A percentile compares a stretch with the other conserved stretches of the same genome.
phyloP scores from a whole-genome alignment of 2,888 invertebrate species.

The Limnephilus lunatus region DNA sequence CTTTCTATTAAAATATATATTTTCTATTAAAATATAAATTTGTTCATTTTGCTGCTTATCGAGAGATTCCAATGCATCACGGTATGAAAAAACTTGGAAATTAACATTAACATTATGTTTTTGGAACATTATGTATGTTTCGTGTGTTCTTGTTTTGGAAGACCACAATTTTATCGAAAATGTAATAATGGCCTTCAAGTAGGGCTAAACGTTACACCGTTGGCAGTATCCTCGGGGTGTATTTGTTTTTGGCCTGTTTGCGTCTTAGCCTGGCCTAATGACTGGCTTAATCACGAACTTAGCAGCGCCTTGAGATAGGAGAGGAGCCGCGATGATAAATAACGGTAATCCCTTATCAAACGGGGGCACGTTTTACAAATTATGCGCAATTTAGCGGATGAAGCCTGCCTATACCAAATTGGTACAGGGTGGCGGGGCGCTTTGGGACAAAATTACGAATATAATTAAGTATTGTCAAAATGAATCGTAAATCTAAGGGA shows the following conservation, averaged over 20 bases:
- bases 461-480: not conserved
- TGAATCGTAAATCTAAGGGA: too few species aligned
- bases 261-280: conserved; percentile 48
- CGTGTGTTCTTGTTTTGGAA: not conserved
- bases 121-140: too few species aligned
- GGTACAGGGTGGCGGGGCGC: not conserved
- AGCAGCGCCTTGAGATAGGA: conserved; percentile 58
- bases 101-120: too few species aligned
- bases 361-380: conserved; percentile 53
- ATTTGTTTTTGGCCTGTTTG: conserved; percentile 24
- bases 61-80: too few species aligned
- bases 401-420: not conserved
- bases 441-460: not conserved
- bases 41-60: too few species aligned
- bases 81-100: too few species aligned
- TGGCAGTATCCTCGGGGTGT: not conserved
- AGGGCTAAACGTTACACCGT: not conserved
- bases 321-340: conserved; percentile 61
- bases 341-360: conserved; percentile 58
- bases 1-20: too few species aligned
- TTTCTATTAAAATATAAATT: too few species aligned
- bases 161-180: not conserved
- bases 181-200: not conserved
- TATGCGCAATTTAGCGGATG: conserved; percentile 49
- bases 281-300: conserved; percentile 58